Evolutionary conservation across 2,888 invertebrate genomes (phyloP).

Genomic region (Galeruca laticollis): DNA sequence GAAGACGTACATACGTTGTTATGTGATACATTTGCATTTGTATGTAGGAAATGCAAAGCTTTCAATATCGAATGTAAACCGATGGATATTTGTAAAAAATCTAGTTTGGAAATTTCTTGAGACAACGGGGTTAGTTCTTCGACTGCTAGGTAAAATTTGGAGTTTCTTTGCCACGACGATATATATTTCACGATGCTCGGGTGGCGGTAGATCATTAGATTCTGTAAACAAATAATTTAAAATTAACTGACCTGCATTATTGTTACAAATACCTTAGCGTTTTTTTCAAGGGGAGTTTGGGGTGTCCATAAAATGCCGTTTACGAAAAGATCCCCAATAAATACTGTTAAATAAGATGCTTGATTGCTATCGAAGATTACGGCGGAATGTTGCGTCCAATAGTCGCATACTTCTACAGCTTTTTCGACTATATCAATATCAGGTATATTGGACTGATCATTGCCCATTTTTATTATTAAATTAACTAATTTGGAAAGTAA

Average conservation of each 20-base stretch:
- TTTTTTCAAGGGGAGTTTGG: conserved; percentile 80
- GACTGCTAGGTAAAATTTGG: conserved; percentile 82
- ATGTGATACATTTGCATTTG: conserved; percentile 84
- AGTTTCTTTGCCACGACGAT: conserved; percentile 82
- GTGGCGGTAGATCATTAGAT: conserved; percentile 87
- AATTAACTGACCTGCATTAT: conserved; percentile 2
- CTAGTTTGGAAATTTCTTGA: conserved; percentile 74
- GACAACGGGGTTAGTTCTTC: conserved; percentile 85
- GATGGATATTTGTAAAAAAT: conserved; percentile 84
- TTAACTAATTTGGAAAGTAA: no score
- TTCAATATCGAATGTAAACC: conserved; percentile 85
- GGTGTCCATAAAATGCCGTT: conserved; percentile 74
- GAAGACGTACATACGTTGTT: conserved; percentile 86
- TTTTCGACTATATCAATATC: conserved; percentile 82
- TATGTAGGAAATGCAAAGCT: conserved; percentile 86
- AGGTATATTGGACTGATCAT: conserved; percentile 78
- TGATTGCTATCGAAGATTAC: conserved; percentile 72
- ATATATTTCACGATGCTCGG: conserved; percentile 88
- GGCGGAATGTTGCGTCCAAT: conserved; percentile 80
- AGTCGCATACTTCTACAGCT: conserved; percentile 81
- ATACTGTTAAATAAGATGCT: conserved; percentile 75
- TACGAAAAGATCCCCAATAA: conserved; percentile 78
- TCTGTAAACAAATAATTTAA: conserved; percentile 68
- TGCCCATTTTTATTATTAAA: conserved; percentile 74
- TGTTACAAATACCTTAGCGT: conserved; percentile 74